Conservation (phyloP, 1,140 invertebrate genomes). For the Paraescarpia echinospica region DNA sequence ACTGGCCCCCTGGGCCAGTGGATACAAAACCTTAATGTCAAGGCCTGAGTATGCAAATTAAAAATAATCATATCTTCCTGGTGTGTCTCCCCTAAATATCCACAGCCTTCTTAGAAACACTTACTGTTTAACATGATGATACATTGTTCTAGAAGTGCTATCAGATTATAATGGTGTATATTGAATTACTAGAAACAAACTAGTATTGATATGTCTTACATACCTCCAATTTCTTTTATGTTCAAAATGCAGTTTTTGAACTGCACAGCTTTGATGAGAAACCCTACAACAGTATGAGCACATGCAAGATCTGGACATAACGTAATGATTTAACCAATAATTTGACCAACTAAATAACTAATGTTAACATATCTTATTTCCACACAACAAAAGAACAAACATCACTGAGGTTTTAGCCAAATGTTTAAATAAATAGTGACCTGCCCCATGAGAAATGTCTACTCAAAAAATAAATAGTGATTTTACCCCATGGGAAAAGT, state of each 20-base stretch:
- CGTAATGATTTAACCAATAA: too few relatives aligned
- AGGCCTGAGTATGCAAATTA: too few relatives aligned
- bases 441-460: not conserved
- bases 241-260: conserved; percentile 6
- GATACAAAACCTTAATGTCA: too few relatives aligned
- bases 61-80: too few relatives aligned
- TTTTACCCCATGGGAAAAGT: too few relatives aligned
- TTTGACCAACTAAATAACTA: too few relatives aligned
- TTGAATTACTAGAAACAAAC: not conserved
- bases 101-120: not conserved
- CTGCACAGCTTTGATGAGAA: conserved; percentile 14
- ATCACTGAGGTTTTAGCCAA: too few relatives aligned
- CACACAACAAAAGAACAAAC: too few relatives aligned
- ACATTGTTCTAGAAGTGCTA: not conserved
- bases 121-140: not conserved
- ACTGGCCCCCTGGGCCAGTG: too few relatives aligned
- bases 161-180: not conserved
- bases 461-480: not conserved
- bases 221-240: conserved; percentile 17
- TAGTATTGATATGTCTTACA: not conserved
- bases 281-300: not conserved
- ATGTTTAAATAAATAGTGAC: not conserved
- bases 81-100: not conserved
- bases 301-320: not conserved
- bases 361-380: too few relatives aligned